Conservation (phyloP, 1,140 invertebrate species). For the Leptinotarsa texana region DNA sequence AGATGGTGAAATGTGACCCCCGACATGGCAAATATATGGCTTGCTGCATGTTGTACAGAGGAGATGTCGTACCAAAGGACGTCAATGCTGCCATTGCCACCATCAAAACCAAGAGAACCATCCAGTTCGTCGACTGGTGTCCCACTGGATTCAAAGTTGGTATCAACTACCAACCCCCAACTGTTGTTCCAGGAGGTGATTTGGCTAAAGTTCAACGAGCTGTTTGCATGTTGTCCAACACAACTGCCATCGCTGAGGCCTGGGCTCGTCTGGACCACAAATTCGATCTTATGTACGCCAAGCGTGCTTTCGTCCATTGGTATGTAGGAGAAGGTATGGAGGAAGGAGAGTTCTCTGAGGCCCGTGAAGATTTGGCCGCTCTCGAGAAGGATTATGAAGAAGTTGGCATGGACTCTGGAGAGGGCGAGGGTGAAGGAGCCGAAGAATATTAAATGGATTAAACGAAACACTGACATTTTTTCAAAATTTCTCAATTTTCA, state of each 20-base stretch:
- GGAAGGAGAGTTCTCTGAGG: conserved; percentile 82
- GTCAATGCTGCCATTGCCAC: conserved; percentile 81
- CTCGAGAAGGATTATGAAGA: conserved; percentile 76
- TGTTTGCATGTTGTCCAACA: conserved; percentile 71
- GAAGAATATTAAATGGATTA: conserved; percentile 47
- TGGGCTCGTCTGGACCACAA: conserved; percentile 77
- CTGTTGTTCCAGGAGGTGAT: conserved; percentile 75
- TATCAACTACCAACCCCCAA: conserved; percentile 74
- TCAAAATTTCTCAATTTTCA: conserved; percentile 8
- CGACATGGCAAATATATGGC: conserved; percentile 74
- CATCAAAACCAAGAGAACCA: conserved; percentile 76
- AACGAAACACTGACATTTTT: conserved; percentile 14
- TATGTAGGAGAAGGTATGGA: conserved; percentile 79
- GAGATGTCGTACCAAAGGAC: conserved; percentile 61
- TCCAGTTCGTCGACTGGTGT: conserved; percentile 73
- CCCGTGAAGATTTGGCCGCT: conserved; percentile 82
- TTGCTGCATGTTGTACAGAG: conserved; percentile 71
- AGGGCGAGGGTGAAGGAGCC: conserved; percentile 52
- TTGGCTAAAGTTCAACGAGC: conserved; percentile 67
- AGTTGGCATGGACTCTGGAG: conserved; percentile 56
- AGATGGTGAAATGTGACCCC: conserved; percentile 73
- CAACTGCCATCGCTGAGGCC: conserved; percentile 70
- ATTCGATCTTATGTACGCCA: conserved; percentile 81
- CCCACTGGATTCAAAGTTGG: conserved; percentile 75
- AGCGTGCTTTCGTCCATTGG: conserved; percentile 78